A percentile compares a stretch with the other conserved stretches of the same genome.
These are phyloP conservation scores for Hymenochirus boettgeri DNA, from an alignment of 2,113 vertebrate species.

Conservation along the genomic window DNA sequence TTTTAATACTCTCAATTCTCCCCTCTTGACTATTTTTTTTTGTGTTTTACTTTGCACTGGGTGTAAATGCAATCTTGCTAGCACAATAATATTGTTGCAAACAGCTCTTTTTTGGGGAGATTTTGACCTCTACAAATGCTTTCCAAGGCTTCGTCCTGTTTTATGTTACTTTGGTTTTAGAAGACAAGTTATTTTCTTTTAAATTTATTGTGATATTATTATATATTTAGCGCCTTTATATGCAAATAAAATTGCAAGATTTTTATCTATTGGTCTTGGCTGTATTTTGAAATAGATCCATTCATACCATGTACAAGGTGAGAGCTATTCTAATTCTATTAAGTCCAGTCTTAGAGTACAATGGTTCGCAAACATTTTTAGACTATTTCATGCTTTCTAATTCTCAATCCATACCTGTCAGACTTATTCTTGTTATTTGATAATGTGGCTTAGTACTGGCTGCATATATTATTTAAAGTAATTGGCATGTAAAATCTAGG, in stretches of 20 bases:
- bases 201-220: slow-evolving; percentile 95
- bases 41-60: slow-evolving; percentile 90
- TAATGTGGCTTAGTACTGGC: too few species aligned
- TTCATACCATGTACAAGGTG: too few species aligned
- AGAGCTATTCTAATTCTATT: too few species aligned
- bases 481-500: too few species aligned
- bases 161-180: slow-evolving; percentile 89
- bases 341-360: too few species aligned
- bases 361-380: too few species aligned
- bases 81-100: slow-evolving; percentile 91
- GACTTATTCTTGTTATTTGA: too few species aligned
- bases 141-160: slow-evolving; percentile 72
- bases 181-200: slow-evolving; percentile 80
- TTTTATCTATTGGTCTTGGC: slow-evolving; percentile 70
- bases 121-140: slow-evolving; percentile 89
- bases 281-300: too few species aligned
- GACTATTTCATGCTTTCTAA: too few species aligned
- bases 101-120: slow-evolving; percentile 84
- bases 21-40: slow-evolving; percentile 53
- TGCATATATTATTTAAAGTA: too few species aligned
- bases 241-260: slow-evolving; percentile 99
- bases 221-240: slow-evolving; percentile 99
- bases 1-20: slow-evolving; percentile 45
- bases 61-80: slow-evolving; percentile 98
- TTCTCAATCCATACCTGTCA: too few species aligned